Evolutionary conservation across 2,113 vertebrate species (phyloP).

Genomic region (Steatornis caripensis): DNA sequence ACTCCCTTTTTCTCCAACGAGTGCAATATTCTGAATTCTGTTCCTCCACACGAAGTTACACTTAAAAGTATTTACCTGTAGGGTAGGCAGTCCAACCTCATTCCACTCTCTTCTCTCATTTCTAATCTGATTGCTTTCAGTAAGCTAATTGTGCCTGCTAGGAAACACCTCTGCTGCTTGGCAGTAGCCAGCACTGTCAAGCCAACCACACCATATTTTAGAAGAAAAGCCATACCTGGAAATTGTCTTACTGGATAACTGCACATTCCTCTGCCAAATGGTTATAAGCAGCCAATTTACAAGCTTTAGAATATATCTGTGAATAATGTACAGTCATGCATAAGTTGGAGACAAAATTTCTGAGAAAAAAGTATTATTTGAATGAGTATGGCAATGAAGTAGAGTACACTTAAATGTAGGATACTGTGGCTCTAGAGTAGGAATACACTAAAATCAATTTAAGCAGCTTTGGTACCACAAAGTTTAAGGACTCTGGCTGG

Average conservation of each 20-base stretch:
- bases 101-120: background rate
- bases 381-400: background rate
- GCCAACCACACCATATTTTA: background rate
- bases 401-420: background rate
- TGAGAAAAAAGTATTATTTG: background rate
- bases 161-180: background rate
- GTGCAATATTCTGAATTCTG: background rate
- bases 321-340: background rate
- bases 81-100: background rate
- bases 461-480: background rate
- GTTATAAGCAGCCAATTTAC: background rate
- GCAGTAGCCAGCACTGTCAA: background rate
- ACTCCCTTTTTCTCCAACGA: background rate
- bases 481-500: background rate
- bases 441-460: background rate
- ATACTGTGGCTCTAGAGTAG: background rate
- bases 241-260: background rate
- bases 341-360: background rate
- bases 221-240: background rate
- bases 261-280: background rate
- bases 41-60: background rate
- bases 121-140: background rate
- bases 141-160: background rate
- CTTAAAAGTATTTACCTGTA: background rate
- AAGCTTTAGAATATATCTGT: background rate